Base-by-base conservation (phyloP, 2,888 invertebrate genomes). In the Torymus texanus region DNA sequence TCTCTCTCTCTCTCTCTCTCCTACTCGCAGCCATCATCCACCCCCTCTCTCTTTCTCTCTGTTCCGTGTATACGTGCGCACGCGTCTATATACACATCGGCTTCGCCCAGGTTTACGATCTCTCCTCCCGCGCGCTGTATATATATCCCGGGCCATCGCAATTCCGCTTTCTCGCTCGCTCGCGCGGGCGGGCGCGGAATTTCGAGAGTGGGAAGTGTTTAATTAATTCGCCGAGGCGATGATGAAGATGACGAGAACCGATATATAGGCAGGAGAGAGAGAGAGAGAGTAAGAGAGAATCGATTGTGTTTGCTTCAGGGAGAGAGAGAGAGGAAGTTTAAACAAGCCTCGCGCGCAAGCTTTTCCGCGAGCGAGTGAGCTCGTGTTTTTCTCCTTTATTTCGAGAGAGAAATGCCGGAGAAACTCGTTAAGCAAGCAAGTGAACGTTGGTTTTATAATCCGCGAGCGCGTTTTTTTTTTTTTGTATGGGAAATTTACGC, bases 31-130 rank as follows among this genome's bases (percentile, higher is more conserved):
- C 77, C 66, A 65, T 78, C 66, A 73, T 68, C 63, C 51, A 29
- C 24, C 53, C 73, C 56, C 51, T n/a, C 12, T 51, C 50, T 21
- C 13, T 61, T 73, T 78, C 50, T 29, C 21, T 62, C 16, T 71
- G 18, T 18, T 16, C 41, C 16, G 12, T 55, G 67, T 24, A 18
- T 16, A 56, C 13, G 14, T 16, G 24, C 56, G 56, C 8, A 21
- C 50, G 21, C 41, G 55, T 24, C 5, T 51, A 18, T 55, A 58
- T 12, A 70, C 16, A 50, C 53, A 29, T 24, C 41, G 72, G 51
- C 65, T 68, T 78, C 78, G 70, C 72, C 56, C 41, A 71, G 83
- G 77, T 83, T 81, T 83, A 84, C 84, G 83, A 83, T 82, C 82
- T 82, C 75, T 21, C 41, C 41, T 41, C 41, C 41, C 41, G 41